Base-by-base conservation (phyloP, 2,888 invertebrate species). In the Dryobotodes eremita region DNA sequence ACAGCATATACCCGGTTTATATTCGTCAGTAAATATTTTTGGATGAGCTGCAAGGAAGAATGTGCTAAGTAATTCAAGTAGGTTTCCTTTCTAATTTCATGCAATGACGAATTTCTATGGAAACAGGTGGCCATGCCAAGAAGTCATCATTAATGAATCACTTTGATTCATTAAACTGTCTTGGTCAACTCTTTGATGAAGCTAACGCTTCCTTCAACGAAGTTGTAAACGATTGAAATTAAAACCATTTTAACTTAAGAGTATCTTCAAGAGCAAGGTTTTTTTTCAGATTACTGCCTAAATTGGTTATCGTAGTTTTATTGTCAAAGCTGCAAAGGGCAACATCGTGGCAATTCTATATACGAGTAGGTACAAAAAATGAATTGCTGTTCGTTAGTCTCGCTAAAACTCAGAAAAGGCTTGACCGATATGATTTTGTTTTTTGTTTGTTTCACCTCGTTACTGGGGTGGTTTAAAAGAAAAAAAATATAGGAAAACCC, bases 21-120 rank as follows among this genome's bases (percentile, higher is more conserved):
- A 65, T 83, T 55, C 31, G 0, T 20, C 61, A 68, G 26, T 71
- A 23, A 68, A 79, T 64, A 79, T 83, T 83, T 82, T 79, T 79
- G 68, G 68, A 71, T 36, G 57, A 20, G 26, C 15, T 82, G 57
- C 26, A 26, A 64, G 46, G 23, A 46, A 26, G 77, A 70, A 83
- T 77, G 62, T 55, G 46, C 26, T 50, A 69, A 50, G 26, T 75
- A 46, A 42, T 48, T 50, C 48, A 46, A 57, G 61, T 42, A 26
- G 46, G 23, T 13, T 73, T n/a, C 2, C 2, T 17, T 23, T 77
- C 65, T 31, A 64, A 55, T 42, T 36, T 53, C 42, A 79, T 80
- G 48, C 62, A 26, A 6, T 26, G 20, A 13, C 20, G 20, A 48
- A 23, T 23, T 26, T 79, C 17, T 79, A 2, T 48, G 1, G 15